Base-by-base conservation (phyloP, 2,888 invertebrate genomes). In the Torymus auratus region DNA sequence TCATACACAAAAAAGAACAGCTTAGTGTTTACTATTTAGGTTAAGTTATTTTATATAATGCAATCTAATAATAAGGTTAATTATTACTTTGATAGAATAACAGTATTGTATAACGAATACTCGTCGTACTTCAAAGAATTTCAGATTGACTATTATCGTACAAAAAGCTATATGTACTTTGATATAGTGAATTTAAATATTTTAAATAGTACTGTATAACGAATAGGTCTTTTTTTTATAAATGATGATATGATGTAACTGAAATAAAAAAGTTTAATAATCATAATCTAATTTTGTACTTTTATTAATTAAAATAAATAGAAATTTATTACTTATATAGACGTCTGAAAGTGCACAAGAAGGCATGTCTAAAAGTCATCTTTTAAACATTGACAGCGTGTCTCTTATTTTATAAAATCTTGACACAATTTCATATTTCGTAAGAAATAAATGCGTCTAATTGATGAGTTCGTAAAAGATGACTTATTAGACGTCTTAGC, bases 221-320 rank as follows among this genome's bases (percentile, higher is more conserved):
- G 53, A 82, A 72, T 75, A 78, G 75, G 72, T 75, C 41, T 41
- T 41, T 71, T 82, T 72, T 78, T 74, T 12, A 62, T 65, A 74
- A 76, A 67, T 56, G 56, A 67, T 56, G 56, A 61, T 55, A 52
- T 76, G 76, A 76, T 81, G 69, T 50, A 77, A 67, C 61, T 81
- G 74, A 81, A 81, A 78, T 74, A 72, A 81, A 77, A 73, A 74
- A 70, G 52, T 80, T 75, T 75, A 12, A 76, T 72, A 72, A 74
- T 80, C 69, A 78, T 78, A 78, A 78, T 78, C 80, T 82, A 82
- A 80, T 82, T 82, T 82, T 82, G 82, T 82, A 82, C 82, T 82
- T 80, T 80, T 80, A 80, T 80, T 75, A 82, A 80, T 82, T 80
- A 82, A 82, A 80, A 82, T 82, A 80, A 82, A 82, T 78, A 82